phyloP scores from a whole-genome alignment of 2,113 vertebrate species.

The Riparia riparia region DNA sequence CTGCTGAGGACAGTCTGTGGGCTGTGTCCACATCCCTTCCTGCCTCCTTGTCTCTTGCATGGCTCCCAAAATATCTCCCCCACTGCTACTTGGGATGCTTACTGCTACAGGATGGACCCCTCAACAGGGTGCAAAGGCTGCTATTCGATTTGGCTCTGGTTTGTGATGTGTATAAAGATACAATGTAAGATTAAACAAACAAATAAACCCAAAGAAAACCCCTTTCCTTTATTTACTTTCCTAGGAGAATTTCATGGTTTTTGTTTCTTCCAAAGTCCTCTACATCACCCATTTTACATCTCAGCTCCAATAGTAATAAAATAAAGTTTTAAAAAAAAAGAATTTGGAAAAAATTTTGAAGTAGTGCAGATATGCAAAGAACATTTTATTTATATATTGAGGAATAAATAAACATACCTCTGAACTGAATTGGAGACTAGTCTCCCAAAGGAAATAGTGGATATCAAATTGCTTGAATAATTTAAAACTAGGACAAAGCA shows the following conservation, averaged over 20 bases:
- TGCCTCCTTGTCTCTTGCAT: background rate
- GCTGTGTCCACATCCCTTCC: background rate
- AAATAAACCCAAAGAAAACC: background rate
- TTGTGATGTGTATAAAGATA: background rate
- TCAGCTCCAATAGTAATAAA: background rate
- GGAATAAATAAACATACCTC: background rate
- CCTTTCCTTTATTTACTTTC: background rate
- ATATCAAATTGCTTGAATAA: conserved; percentile 48
- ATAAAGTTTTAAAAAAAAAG: background rate
- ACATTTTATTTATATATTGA: background rate
- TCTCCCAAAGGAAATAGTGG: background rate
- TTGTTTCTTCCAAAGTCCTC: background rate
- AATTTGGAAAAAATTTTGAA: background rate
- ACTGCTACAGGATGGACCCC: background rate
- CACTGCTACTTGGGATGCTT: background rate
- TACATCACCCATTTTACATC: background rate
- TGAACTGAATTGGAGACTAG: background rate
- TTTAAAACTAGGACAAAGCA: conserved; percentile 48
- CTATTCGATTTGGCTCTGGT: background rate
- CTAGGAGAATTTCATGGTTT: background rate
- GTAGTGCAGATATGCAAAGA: background rate
- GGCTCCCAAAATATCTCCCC: background rate
- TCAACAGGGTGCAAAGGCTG: background rate
- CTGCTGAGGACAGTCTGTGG: accelerated
- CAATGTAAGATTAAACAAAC: background rate